A percentile compares a stretch with the other conserved stretches of the same genome.
These are phyloP conservation scores for Catocala fraxini DNA, from an alignment of 2,888 invertebrate genomes.

Conservation along the genomic window DNA sequence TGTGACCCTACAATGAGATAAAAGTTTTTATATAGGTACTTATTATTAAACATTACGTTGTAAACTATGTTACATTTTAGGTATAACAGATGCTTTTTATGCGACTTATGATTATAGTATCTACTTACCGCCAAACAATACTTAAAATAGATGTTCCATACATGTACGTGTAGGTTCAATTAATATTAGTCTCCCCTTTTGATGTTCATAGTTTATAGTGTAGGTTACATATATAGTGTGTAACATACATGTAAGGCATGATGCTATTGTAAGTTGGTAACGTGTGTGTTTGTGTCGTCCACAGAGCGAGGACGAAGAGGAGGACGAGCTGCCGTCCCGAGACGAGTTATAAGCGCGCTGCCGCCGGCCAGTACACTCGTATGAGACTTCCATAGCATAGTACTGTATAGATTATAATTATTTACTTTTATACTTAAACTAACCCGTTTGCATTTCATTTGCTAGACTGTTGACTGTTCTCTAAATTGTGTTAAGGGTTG, in stretches of 20 bases:
- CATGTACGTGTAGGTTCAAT: too few species aligned
- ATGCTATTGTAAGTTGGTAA: not conserved
- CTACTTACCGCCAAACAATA: too few species aligned
- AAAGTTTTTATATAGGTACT: too few species aligned
- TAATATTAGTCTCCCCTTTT: too few species aligned
- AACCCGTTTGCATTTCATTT: constrained; percentile 74
- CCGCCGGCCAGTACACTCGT: constrained; percentile 58
- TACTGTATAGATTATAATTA: constrained; percentile 81
- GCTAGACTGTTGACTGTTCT: constrained; percentile 73
- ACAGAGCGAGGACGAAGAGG: constrained; percentile 89
- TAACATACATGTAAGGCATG: not conserved
- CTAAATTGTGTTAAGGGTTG: constrained; percentile 69
- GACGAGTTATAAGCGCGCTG: constrained; percentile 91
- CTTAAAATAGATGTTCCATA: too few species aligned
- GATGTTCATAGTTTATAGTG: too few species aligned
- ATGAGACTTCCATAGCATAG: constrained; percentile 82
- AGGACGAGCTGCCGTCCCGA: constrained; percentile 91
- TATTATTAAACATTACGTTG: too few species aligned
- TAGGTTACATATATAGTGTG: not conserved
- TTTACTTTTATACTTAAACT: constrained; percentile 73
- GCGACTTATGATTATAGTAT: too few species aligned
- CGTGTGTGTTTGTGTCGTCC: constrained; percentile 30
- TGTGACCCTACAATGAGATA: too few species aligned
- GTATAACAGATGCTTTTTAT: too few species aligned
- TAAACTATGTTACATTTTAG: not conserved